Base-by-base conservation (phyloP, 2,113 vertebrate genomes). In the Hemibagrus wyckioides region DNA sequence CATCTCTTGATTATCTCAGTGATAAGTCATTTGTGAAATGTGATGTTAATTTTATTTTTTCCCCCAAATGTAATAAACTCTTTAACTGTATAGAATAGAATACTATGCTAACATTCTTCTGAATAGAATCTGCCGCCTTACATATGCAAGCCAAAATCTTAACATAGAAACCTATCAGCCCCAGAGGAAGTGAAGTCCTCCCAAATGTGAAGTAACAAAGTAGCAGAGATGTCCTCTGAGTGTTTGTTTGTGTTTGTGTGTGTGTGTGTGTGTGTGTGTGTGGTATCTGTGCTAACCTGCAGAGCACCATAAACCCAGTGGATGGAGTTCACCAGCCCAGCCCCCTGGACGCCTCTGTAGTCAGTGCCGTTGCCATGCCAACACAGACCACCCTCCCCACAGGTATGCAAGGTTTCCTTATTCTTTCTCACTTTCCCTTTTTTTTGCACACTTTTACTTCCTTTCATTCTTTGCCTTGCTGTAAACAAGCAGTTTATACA, bases 251-350 rank as follows among this genome's bases (percentile, higher is more conserved):
- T 25, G 28, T 90, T 88, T 88, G 23, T 85, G 80, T 82, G 50
- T 82, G 77, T 59, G 2, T 61, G 84, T 91, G 82, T 83, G 85
- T 59, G 50, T 67, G n/a, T 25, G 28, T 90, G 89, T 88, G 28
- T 85, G 77, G 59, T 85, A 44, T 63, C 14, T 73, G 50, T 86
- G 73, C 50, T 87, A 86, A 48, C 86, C 65, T 92, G 15, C 92
- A 99, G 98, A 99, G 98, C 95, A 99, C 98, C 92, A 99, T 99
- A 89, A 99, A 99, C 94, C 98, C 98, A 1, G 97, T 99, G 94
- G 98, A 99, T 96, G 97, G 97, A 85, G 95, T 99, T 61, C 99
- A 96, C 90, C 98, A 98, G 90, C 97, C 97, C 90, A 95, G 92
- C 88, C 95, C 96, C 89, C 94, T 98, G 96, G 97, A 97, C 86